Evolutionary conservation across 2,888 invertebrate genomes (phyloP), one percentile per base, ranked within the genome.

Genomic region (Clivina fossor): DNA sequence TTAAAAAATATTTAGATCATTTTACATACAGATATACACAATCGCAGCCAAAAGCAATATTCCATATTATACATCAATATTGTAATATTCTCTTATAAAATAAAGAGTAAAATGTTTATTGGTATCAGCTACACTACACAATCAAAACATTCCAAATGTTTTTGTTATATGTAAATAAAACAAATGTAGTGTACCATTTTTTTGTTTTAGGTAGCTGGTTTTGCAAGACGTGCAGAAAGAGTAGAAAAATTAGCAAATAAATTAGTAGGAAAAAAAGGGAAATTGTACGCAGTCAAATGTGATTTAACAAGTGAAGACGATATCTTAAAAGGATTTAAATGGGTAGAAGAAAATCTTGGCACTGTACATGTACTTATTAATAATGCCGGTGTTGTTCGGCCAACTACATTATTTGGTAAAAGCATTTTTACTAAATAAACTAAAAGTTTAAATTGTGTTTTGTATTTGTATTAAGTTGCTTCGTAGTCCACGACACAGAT

Each of bases 231-330:
- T 2, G 22, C 15, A 5, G 43, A 43, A 24, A 43, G 18, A 43
- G 43, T 43, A 9, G 28, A 26, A 24, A 15, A 9, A 43, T 16
- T 43, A 9, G 18, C 43, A 4, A 43, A 26, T 1, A 15, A 11
- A 26, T 26, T 43, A 13, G 13, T 15, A 2, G 16, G 28, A 26
- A 43, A 24, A 43, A 43, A 20, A 13, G 43, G 43, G 3, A 24
- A 43, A 43, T 9, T 43, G 7, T 28, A 26, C 28, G 43, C 43
- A 5, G 43, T 43, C n/a, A 43, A 43, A 43, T 43, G 43, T 7
- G 43, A 43, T 11, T n/a, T 43, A 3, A 15, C 26, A 4, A 43
- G 26, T 13, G 43, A 43, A 26, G 24, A 43, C 22, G 43, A 43
- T 2, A 15, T 43, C 13, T 4, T 43, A 11, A 13, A 43, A 3